Percentiles rank a stretch among this genome's conserved stretches.
phyloP scores from a whole-genome alignment of 2,888 invertebrate species.

The Drosophila tripunctata region DNA sequence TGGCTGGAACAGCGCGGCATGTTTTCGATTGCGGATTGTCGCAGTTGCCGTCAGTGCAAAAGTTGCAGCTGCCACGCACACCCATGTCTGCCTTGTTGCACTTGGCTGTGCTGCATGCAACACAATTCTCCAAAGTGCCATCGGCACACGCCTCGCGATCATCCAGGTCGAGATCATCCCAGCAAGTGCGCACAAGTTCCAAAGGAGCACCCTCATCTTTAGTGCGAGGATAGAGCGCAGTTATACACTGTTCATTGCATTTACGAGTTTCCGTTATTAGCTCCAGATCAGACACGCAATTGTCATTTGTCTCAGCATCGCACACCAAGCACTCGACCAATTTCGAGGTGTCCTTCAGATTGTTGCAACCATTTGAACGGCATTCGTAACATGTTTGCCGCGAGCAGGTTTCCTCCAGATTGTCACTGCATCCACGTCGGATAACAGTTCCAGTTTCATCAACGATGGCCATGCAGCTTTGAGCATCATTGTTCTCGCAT shows the following conservation, averaged over 20 bases:
- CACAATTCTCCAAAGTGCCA: constrained; percentile 54
- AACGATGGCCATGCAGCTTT: constrained; percentile 71
- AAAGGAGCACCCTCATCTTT: constrained; percentile 56
- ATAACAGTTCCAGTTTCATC: constrained; percentile 50
- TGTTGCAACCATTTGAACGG: constrained; percentile 79
- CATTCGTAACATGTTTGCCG: constrained; percentile 71
- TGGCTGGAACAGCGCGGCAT: constrained; percentile 65
- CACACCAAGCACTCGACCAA: constrained; percentile 75
- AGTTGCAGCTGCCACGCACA: constrained; percentile 65
- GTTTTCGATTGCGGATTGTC: constrained; percentile 43
- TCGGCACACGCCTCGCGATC: constrained; percentile 65
- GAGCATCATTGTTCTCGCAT: constrained; percentile 60
- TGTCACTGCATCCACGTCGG: constrained; percentile 74
- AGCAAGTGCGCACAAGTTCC: constrained; percentile 76
- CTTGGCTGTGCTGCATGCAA: constrained; percentile 50
- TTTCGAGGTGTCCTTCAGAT: constrained; percentile 45
- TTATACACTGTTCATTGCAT: constrained; percentile 77
- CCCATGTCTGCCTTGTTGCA: constrained; percentile 75
- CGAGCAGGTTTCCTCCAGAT: constrained; percentile 46
- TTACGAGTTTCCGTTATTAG: constrained; percentile 51
- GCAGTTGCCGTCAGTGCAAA: constrained; percentile 72
- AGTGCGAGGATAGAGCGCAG: constrained; percentile 76
- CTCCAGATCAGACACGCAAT: constrained; percentile 63
- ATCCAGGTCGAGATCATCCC: constrained; percentile 77
- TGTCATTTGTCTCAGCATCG: constrained; percentile 57